Evolutionary conservation across 2,797 vertebrate species (phyloP), one percentile per base, ranked within the genome.

Genomic region (Sebastes minor): DNA sequence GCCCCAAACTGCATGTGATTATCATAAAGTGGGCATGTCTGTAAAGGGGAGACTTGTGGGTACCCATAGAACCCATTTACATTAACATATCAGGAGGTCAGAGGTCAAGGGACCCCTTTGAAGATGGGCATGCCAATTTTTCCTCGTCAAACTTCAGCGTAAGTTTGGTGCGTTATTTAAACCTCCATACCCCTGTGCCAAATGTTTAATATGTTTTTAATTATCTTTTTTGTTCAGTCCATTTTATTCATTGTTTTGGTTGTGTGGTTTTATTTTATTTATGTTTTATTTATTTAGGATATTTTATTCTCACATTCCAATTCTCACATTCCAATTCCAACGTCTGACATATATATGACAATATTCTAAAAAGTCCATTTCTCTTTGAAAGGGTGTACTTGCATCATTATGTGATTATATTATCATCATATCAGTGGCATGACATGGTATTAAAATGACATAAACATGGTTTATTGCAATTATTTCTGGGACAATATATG

Each of bases 111-210:
- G 42, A 49, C 16, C 42, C 0, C 16, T 18, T 49, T 49, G 16
- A 49, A 20, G 0, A 49, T 49, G 42, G 42, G 0, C 42, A 49
- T 49, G 42, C 3, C 42, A 8, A 0, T 20, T 20, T 49, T 49
- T 49, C 7, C 42, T 49, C 16, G 0, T 0, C 18, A 49, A 49
- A 49, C 1, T 49, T 20, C 0, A 49, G 6, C 7, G 3, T 49
- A 46, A 46, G 42, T 46, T 46, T 46, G 42, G 42, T 0, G 42
- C 0, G 42, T 46, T 46, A 46, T 46, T 18, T 46, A 46, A 46
- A 46, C 42, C 14, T 46, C 14, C 16, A 46, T 46, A 8, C 0
- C 14, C 42, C 16, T 46, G 42, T 46, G 42, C 42, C 42, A 46
- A 46, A 46, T 46, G 38, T 46, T 46, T 16, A 16, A 52, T 52